Base-by-base conservation (phyloP, 2,113 vertebrate genomes). In the Cheirogaleus medius region DNA sequence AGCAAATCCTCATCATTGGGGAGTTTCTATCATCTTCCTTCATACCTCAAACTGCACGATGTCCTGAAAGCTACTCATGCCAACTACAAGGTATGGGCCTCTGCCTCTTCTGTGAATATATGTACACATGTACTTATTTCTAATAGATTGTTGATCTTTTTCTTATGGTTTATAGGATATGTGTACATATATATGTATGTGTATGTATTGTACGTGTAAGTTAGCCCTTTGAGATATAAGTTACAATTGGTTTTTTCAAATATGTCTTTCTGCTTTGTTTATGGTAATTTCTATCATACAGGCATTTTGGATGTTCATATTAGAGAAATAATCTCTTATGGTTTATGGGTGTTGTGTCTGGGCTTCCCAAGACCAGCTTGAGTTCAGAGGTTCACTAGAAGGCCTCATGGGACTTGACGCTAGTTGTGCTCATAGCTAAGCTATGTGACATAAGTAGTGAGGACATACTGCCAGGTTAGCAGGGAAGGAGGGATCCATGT, bases 1-100 rank as follows among this genome's bases (percentile, higher is more conserved):
- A 99, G 98, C 98, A 99, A 99, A 98, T 99, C 99, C 0, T 99
- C 99, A 4, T 99, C 99, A 0, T 73, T 99, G 77, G 99, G 99
- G 95, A 99, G 98, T 95, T 99, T 99, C 99, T 99, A 99, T 95
- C 99, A 99, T 97, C 99, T 99, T 77, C 99, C 99, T 23, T 99
- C 99, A 0, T 99, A 99, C 98, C 99, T 99, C 98, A 99, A 99
- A 97, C 98, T 99, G 54, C 99, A 99, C 0, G 99, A 99, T 68
- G 99, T 99, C 78, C 99, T 99, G 95, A 99, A 99, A 98, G 99
- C 99, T 47, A 99, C 99, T 1, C 99, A 99, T 13, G 98, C 99
- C 66, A 99, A 99, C 98, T 99, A 99, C 91, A 99, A 99, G 99
- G 99, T 99, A 98, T 27, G 77, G 2, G 15, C 2, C 64, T 20